Conservation (phyloP, 2,113 vertebrate genomes). For the Oplegnathus fasciatus region DNA sequence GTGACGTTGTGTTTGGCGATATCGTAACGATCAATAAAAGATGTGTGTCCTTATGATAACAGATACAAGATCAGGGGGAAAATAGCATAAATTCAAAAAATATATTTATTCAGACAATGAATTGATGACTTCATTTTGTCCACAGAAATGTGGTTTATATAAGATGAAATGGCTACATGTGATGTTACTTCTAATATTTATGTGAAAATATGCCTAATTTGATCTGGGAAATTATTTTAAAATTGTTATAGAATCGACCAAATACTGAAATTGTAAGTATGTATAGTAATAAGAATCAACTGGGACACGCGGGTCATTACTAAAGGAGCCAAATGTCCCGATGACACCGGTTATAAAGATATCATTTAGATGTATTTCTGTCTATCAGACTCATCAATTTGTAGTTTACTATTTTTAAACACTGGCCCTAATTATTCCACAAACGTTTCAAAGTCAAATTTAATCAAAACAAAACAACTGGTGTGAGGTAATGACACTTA, state of each 20-base stretch:
- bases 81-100: not conserved
- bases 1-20: not conserved
- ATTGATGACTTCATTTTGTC: not conserved
- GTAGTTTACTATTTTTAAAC: not conserved
- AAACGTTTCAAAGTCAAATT: not conserved
- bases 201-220: not conserved
- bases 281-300: not conserved
- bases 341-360: no score
- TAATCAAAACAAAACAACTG: not conserved
- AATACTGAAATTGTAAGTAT: not conserved
- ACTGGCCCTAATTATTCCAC: not conserved
- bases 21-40: no score
- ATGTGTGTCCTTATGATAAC: not conserved
- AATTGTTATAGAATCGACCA: not conserved
- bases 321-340: no score
- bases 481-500: constrained; percentile 13
- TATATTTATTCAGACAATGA: not conserved
- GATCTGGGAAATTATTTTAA: no score
- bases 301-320: no score
- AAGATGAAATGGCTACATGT: no score
- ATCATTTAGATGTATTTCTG: no score
- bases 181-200: no score
- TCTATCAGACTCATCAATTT: not conserved
- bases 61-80: not conserved
- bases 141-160: no score